phyloP scores from a whole-genome alignment of 1,140 invertebrate genomes.

The Orchestia grillus region DNA sequence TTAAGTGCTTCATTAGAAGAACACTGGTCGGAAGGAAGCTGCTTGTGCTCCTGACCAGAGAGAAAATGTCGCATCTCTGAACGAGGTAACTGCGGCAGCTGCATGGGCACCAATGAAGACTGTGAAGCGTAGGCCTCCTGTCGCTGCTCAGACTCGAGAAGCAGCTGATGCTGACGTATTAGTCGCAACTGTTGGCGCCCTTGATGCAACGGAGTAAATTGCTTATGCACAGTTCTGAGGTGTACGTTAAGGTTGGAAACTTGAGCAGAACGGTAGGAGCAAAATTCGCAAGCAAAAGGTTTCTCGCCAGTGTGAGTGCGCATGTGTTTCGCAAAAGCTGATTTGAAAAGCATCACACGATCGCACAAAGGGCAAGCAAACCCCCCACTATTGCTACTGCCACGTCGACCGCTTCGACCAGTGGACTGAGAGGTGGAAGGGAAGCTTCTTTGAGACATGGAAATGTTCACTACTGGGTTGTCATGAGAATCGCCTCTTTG shows the following conservation, averaged over 20 bases:
- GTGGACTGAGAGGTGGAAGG: conserved; percentile 57
- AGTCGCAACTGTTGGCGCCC: conserved; percentile 56
- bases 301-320: conserved; percentile 69
- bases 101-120: not conserved
- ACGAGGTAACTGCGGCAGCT: not conserved
- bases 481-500: not conserved
- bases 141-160: not conserved
- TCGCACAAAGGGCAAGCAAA: conserved; percentile 66
- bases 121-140: not conserved
- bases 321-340: conserved; percentile 68
- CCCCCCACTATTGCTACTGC: conserved; percentile 63
- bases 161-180: conserved; percentile 57
- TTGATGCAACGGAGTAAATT: conserved; percentile 42
- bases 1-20: not conserved
- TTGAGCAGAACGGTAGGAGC: conserved; percentile 68
- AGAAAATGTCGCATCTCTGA: not conserved
- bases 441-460: not conserved
- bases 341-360: conserved; percentile 66
- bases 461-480: not conserved
- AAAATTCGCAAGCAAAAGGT: conserved; percentile 70
- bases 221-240: conserved; percentile 65
- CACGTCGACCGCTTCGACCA: conserved; percentile 57
- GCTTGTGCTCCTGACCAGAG: not conserved
- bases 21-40: not conserved
- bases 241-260: conserved; percentile 67